Conservation (phyloP, 2,888 invertebrate genomes). For the Carpatolechia fugitivella region DNA sequence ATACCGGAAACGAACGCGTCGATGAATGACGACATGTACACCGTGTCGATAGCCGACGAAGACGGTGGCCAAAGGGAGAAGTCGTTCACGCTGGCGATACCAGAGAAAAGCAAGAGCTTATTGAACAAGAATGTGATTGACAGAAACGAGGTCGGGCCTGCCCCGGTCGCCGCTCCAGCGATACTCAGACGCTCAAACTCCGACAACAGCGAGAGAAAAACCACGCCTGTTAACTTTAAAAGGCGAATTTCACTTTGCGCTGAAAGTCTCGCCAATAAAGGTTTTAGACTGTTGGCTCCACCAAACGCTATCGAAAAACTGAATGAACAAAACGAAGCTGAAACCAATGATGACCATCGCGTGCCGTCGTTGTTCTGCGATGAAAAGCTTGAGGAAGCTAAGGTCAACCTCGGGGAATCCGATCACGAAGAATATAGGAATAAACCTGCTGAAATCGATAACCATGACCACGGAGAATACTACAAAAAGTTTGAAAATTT, state of each 20-base stretch:
- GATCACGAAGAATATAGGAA: slow-evolving; percentile 62
- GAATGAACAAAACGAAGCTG: slow-evolving; percentile 37
- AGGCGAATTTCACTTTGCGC: slow-evolving; percentile 67
- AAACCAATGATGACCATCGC: slow-evolving; percentile 65
- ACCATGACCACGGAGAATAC: slow-evolving; percentile 37
- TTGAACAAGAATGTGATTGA: slow-evolving; percentile 61
- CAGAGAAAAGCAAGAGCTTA: slow-evolving; percentile 70
- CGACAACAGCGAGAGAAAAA: slow-evolving; percentile 65
- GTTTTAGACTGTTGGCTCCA: slow-evolving; percentile 38
- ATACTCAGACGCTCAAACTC: slow-evolving; percentile 72
- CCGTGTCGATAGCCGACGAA: slow-evolving; percentile 74
- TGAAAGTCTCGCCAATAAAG: slow-evolving; percentile 56
- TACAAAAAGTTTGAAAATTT: slow-evolving; percentile 43
- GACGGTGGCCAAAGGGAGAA: slow-evolving; percentile 63
- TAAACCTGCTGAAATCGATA: slow-evolving; percentile 32
- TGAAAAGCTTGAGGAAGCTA: slow-evolving; percentile 68
- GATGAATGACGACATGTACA: slow-evolving; percentile 76
- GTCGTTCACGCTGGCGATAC: slow-evolving; percentile 68
- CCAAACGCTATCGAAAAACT: slow-evolving; percentile 36
- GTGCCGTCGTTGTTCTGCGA: slow-evolving; percentile 74
- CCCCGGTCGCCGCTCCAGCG: slow-evolving; percentile 64
- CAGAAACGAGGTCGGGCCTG: slow-evolving; percentile 48
- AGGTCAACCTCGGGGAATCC: slow-evolving; percentile 51
- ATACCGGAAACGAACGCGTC: slow-evolving; percentile 75
- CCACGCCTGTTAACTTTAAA: slow-evolving; percentile 53